Evolutionary conservation across 2,888 invertebrate genomes (phyloP).

Genomic region (Cosmorhoe ocellata): DNA sequence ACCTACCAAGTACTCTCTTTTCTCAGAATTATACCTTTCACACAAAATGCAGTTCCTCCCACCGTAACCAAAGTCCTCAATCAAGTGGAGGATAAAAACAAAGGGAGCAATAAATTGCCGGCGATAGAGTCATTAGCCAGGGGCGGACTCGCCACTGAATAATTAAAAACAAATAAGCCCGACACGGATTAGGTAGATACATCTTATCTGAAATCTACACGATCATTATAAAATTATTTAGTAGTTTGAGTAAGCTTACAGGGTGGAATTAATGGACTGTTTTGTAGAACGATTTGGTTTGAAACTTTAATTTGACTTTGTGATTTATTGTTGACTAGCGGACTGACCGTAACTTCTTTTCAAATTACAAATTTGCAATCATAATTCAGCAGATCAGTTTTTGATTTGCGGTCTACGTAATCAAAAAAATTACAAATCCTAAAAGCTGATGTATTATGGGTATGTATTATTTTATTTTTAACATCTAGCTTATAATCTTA

Average conservation of each 20-base stretch:
- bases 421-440: too few species aligned
- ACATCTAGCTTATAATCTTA: too few species aligned
- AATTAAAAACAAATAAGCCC: slow-evolving; percentile 81
- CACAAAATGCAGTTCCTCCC: slow-evolving; percentile 14
- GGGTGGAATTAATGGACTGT: slow-evolving; percentile 31
- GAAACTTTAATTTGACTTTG: slow-evolving; percentile 10
- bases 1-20: neutral
- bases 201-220: slow-evolving; percentile 70
- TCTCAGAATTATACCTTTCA: neutral
- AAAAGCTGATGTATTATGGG: too few species aligned
- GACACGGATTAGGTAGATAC: slow-evolving; percentile 62
- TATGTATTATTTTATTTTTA: too few species aligned
- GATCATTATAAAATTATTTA: slow-evolving; percentile 69
- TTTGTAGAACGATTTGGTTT: slow-evolving; percentile 6
- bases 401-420: too few species aligned
- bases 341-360: too few species aligned
- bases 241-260: slow-evolving; percentile 54
- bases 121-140: slow-evolving; percentile 79
- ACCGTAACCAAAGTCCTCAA: slow-evolving; percentile 43
- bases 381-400: too few species aligned
- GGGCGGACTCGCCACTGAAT: slow-evolving; percentile 74
- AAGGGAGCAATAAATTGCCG: slow-evolving; percentile 69
- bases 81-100: slow-evolving; percentile 68
- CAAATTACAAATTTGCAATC: too few species aligned
- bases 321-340: slow-evolving; percentile 2